Evolutionary conservation across 2,113 vertebrate species (phyloP).

Genomic region (Chaenogobius annularis): DNA sequence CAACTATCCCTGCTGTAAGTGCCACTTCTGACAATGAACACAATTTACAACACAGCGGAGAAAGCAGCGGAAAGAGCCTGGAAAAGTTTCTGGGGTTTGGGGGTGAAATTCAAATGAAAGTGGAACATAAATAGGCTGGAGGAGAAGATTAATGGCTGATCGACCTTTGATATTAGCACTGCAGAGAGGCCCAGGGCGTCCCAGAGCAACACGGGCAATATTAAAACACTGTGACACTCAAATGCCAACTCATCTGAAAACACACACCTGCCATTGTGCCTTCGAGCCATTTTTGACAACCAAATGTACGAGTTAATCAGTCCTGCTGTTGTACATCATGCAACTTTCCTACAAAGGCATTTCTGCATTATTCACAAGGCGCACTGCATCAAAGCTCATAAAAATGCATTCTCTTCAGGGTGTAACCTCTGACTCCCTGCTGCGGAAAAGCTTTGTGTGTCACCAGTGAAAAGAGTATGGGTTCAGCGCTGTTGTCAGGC

Average conservation of each 20-base stretch:
- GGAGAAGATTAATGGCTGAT: constrained; percentile 42
- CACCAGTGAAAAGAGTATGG: constrained; percentile 24
- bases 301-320: constrained; percentile 35
- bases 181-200: constrained; percentile 34
- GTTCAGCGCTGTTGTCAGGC: constrained; percentile 29
- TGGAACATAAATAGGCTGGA: constrained; percentile 26
- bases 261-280: constrained; percentile 40
- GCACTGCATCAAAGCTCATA: constrained; percentile 26
- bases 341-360: constrained; percentile 13
- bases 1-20: constrained; percentile 98
- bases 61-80: constrained; percentile 5
- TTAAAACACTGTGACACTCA: constrained; percentile 43
- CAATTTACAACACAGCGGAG: constrained; percentile 28
- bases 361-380: constrained; percentile 13
- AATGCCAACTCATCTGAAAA: constrained; percentile 41
- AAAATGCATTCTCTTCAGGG: constrained; percentile 18
- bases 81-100: constrained; percentile 18
- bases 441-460: constrained; percentile 32
- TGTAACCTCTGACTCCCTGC: constrained; percentile 24
- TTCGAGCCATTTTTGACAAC: constrained; percentile 20
- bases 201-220: constrained; percentile 19
- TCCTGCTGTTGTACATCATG: neutral
- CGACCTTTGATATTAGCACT: constrained; percentile 38
- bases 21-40: constrained; percentile 46
- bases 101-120: constrained; percentile 31